Evolutionary conservation across 2,888 invertebrate species (phyloP).

Genomic region (Caenorhabditis sp.): DNA sequence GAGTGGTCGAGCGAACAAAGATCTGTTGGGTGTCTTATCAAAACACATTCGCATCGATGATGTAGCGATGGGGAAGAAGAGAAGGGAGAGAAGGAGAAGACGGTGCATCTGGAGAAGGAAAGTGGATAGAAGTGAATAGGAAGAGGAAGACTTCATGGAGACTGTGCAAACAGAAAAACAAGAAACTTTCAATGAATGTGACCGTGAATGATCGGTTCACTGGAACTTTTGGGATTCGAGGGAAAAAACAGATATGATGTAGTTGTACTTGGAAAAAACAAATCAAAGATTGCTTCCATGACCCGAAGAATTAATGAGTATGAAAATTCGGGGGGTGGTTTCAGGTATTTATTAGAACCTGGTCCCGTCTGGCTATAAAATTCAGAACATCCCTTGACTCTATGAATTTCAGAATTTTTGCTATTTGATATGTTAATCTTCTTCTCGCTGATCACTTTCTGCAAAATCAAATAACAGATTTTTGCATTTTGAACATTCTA

Average conservation of each 20-base stretch:
- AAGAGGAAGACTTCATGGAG: not conserved
- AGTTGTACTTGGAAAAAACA: not conserved
- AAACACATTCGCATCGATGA: constrained; percentile 55
- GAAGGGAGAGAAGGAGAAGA: constrained; percentile 8
- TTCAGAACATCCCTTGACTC: too few relatives aligned
- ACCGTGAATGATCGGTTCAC: constrained; percentile 42
- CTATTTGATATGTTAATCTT: not conserved
- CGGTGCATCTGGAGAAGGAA: constrained; percentile 33
- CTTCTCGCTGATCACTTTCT: not conserved
- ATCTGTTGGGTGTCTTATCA: constrained; percentile 47
- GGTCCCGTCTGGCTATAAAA: too few relatives aligned
- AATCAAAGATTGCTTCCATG: too few relatives aligned
- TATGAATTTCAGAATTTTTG: not conserved
- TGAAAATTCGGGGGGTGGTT: too few relatives aligned
- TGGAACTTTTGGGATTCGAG: constrained; percentile 18
- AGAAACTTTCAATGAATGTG: constrained; percentile 18
- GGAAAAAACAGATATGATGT: not conserved
- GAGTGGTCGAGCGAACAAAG: constrained; percentile 52
- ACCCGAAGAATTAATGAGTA: too few relatives aligned
- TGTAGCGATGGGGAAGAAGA: constrained; percentile 13
- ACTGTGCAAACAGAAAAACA: constrained; percentile 34
- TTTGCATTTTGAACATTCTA: not conserved
- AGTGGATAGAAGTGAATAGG: not conserved
- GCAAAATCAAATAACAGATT: not conserved
- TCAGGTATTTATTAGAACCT: too few relatives aligned